Base-by-base conservation (phyloP, 2,797 vertebrate genomes). In the Esox masquinongy region DNA sequence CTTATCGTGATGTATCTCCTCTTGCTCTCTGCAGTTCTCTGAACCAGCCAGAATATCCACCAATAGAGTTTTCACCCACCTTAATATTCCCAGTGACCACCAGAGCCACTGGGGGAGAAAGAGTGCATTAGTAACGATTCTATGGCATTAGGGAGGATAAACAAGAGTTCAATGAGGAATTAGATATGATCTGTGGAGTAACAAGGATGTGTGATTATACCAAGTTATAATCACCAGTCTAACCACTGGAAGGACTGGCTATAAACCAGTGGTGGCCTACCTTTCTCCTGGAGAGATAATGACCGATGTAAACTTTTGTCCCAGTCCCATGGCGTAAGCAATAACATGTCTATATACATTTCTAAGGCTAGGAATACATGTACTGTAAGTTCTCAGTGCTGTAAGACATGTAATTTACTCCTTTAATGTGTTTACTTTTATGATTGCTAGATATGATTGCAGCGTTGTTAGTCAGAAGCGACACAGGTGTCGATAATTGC, bases 401-500 rank as follows among this genome's bases (percentile, higher is more conserved):
- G 34, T 47, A 17, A 78, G 74, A 59, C 22, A 73, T 79, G 15
- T 67, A 64, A 76, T 80, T 74, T 70, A 74, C 47, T 53, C 26
- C 11, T 78, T 73, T 29, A 39, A 51, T 78, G 12, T 31, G 29
- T 78, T 73, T 70, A 72, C 43, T 79, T 82, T 51, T 77, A 81
- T 83, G 79, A 83, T 74, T 73, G 50, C 7, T 9, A 24, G 53
- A 36, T 77, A 68, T 87, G 84, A 88, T 88, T 85, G 73, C 74
- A 43, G 70, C 36, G 1, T 83, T 80, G 80, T 73, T 82, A 85
- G 79, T 74, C 36, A 71, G 82, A 84, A 84, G 76, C 87, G 79
- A 86, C 85, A 82, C 91, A 92, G 90, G 90, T 93, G 91, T 90
- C 82, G 89, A 76, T 78, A 91, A 91, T 93, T 91, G 86, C 82